Percentiles rank a stretch among this genome's conserved stretches.
phyloP scores from a whole-genome alignment of 2,797 vertebrate genomes.

The Lophotriccus pileatus region DNA sequence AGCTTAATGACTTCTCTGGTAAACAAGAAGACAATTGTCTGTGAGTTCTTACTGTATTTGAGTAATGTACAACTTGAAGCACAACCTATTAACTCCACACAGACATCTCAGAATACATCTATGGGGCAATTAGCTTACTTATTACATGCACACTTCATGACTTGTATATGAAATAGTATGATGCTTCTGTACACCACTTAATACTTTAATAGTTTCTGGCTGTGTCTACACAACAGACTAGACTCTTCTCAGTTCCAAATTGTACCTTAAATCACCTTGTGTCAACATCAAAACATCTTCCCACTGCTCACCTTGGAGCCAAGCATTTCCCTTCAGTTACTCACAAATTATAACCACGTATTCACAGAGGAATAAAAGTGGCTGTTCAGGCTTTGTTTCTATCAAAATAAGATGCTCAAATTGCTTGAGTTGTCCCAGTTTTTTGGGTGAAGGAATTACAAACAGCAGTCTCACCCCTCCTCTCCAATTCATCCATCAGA shows the following conservation, averaged over 20 bases:
- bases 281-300: neutral
- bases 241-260: neutral
- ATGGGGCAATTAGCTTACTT: neutral
- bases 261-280: neutral
- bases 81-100: neutral
- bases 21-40: neutral
- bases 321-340: neutral
- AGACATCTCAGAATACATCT: neutral
- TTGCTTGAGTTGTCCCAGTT: neutral
- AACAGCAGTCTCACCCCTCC: neutral
- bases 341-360: neutral
- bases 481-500: neutral
- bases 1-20: neutral
- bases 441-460: neutral
- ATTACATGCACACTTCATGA: neutral
- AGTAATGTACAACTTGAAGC: neutral
- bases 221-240: neutral
- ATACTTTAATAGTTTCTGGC: neutral
- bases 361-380: neutral
- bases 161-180: neutral
- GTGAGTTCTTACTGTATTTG: neutral
- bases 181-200: neutral
- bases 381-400: neutral
- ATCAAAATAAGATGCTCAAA: neutral
- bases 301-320: neutral